Evolutionary conservation across 2,888 invertebrate genomes (phyloP).

Genomic region (Drosophila yooni): DNA sequence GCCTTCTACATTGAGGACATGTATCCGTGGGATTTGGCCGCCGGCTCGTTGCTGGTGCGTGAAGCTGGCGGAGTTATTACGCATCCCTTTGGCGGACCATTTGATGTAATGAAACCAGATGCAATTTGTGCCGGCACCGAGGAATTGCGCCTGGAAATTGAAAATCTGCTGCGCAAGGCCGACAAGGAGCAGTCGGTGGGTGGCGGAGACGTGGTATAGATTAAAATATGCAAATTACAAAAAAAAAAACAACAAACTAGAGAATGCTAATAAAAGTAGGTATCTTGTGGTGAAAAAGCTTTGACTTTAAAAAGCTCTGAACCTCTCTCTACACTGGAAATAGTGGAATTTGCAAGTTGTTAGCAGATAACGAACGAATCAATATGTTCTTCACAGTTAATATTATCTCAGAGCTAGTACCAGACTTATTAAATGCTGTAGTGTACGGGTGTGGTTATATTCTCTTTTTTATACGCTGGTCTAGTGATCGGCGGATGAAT

Average conservation of each 20-base stretch:
- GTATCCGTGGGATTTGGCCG: conserved; percentile 92
- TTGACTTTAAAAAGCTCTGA: conserved; percentile 17
- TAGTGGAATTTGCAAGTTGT: not conserved
- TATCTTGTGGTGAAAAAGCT: not conserved
- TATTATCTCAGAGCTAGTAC: not conserved
- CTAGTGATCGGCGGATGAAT: too few species aligned
- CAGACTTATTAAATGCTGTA: not conserved
- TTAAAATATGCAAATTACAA: conserved; percentile 13
- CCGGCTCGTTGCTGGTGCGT: conserved; percentile 89
- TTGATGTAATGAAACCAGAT: conserved; percentile 87
- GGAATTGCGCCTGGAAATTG: conserved; percentile 85
- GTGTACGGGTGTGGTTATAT: too few species aligned
- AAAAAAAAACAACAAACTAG: conserved; percentile 78
- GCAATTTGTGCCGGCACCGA: conserved; percentile 86
- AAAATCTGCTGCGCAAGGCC: conserved; percentile 86
- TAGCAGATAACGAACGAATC: not conserved
- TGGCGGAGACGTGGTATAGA: conserved; percentile 53
- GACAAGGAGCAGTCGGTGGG: conserved; percentile 84
- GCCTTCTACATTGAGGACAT: conserved; percentile 90
- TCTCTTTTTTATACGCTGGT: too few species aligned
- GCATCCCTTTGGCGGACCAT: conserved; percentile 87
- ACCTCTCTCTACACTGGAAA: conserved; percentile 10
- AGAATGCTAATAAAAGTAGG: conserved; percentile 19
- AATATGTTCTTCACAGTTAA: not conserved
- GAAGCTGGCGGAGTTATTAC: conserved; percentile 92